Conservation (phyloP, 2,113 vertebrate species). For the Chaetops frenatus region DNA sequence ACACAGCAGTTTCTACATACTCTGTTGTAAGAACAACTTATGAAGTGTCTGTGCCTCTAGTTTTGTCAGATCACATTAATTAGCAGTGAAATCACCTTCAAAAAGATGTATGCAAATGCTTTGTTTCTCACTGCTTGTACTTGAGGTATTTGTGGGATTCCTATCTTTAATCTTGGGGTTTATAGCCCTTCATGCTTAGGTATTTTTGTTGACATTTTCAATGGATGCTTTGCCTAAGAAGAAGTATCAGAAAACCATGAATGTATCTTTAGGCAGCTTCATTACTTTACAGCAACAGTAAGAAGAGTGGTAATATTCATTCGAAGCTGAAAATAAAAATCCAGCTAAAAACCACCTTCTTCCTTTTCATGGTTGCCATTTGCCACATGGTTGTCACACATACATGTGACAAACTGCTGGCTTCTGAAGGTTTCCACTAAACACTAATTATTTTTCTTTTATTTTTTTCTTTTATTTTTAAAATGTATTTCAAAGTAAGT, state of each 20-base stretch:
- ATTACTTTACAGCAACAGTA: not conserved
- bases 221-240: not conserved
- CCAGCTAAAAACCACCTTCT: not conserved
- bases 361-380: not conserved
- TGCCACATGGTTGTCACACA: not conserved
- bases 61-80: not conserved
- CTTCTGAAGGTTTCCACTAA: not conserved
- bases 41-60: not conserved
- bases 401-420: not conserved
- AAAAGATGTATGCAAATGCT: not conserved
- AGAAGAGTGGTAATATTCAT: not conserved
- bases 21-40: not conserved
- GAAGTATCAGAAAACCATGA: not conserved
- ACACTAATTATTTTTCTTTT: not conserved
- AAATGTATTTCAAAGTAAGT: not conserved
- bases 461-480: not conserved
- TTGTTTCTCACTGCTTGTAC: not conserved
- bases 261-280: not conserved
- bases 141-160: not conserved
- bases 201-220: not conserved
- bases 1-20: not conserved
- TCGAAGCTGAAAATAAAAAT: not conserved
- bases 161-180: not conserved
- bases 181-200: not conserved
- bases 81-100: not conserved